A percentile compares a stretch with the other conserved stretches of the same genome.
Evolutionary conservation across 2,888 invertebrate genomes (phyloP).

Genomic region (Ptychoptera albimana): DNA sequence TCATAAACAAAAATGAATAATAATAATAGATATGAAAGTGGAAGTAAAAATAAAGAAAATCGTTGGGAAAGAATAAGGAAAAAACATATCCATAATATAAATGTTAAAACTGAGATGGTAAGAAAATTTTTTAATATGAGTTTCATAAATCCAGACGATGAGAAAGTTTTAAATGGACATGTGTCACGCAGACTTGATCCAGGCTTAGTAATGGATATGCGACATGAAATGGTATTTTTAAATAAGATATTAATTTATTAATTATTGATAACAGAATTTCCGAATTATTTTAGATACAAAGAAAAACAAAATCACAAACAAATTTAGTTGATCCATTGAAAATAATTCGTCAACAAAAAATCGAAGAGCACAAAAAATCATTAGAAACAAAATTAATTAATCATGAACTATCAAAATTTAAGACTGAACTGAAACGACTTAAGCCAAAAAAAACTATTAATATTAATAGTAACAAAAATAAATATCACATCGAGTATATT

Average conservation of each 20-base stretch:
- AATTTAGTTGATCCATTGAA: not conserved
- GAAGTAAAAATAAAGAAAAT: conserved; percentile 19
- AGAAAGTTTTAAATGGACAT: conserved; percentile 20
- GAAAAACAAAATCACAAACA: conserved; percentile 4
- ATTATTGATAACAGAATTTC: no score
- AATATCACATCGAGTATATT: conserved; percentile 7
- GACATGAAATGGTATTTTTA: conserved; percentile 24
- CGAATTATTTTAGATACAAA: conserved; percentile 4
- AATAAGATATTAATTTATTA: not conserved
- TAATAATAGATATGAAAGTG: conserved; percentile 28
- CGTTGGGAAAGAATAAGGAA: conserved; percentile 31
- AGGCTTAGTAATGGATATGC: conserved; percentile 26
- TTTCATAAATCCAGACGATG: conserved; percentile 21
- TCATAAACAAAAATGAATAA: conserved; percentile 13
- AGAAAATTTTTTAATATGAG: conserved; percentile 26
- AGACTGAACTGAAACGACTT: conserved; percentile 20
- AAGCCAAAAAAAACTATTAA: conserved; percentile 11
- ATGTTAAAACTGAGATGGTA: conserved; percentile 22
- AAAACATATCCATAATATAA: conserved; percentile 16
- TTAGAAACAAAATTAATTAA: conserved; percentile 13
- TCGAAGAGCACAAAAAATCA: conserved; percentile 21
- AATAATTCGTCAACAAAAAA: conserved; percentile 20
- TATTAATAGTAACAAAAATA: no score
- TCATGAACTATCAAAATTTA: conserved; percentile 26
- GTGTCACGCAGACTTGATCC: conserved; percentile 18